Evolutionary conservation across 2,797 vertebrate genomes (phyloP), one percentile per base, ranked within the genome.

Genomic region (Scolopax rusticola): DNA sequence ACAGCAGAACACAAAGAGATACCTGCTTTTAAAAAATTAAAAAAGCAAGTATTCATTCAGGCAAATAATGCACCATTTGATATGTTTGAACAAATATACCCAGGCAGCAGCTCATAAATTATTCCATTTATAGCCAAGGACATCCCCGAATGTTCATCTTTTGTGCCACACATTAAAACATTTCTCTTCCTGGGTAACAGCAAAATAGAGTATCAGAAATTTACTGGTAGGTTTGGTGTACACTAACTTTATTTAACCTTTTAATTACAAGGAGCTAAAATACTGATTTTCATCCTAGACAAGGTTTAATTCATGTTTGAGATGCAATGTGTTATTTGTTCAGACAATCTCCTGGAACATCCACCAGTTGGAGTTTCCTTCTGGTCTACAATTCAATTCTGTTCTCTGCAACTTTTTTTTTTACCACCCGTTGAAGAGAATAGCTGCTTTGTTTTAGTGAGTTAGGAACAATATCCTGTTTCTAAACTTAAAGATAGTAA

Each of bases 1-100:
- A 23, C 4, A 51, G 47, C 57, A 19, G 8, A 33, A 40, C 12
- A 30, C 54, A 38, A 48, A 61, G 8, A 1, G 1, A 0, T 27
- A 15, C 1, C 11, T n/a, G 40, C 0, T 70, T 30, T 17, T 5
- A 27, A 51, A 45, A 16, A 5, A 20, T 3, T 32, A 15, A 8
- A 30, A 10, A 38, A 51, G 41, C 19, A 61, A 53, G 10, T 48
- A 8, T 0, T 23, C 45, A 23, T 41, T 68, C 17, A 65, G 45
- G 25, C 40, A 61, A 20, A 20, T 47, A 47, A 81, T 5, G 5
- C 69, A 23, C 2, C 8, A 2, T 5, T 48, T 40, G 24, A 3
- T 4, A 1, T 0, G 20, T 47, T 0, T 68, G 24, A 63, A 43
- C 5, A 36, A 60, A 48, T 0, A 12, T 2, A 15, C 36, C 51